A percentile compares a stretch with the other conserved stretches of the same genome.
Conservation (phyloP, 2,888 invertebrate genomes). For the Andrena flavipes region DNA sequence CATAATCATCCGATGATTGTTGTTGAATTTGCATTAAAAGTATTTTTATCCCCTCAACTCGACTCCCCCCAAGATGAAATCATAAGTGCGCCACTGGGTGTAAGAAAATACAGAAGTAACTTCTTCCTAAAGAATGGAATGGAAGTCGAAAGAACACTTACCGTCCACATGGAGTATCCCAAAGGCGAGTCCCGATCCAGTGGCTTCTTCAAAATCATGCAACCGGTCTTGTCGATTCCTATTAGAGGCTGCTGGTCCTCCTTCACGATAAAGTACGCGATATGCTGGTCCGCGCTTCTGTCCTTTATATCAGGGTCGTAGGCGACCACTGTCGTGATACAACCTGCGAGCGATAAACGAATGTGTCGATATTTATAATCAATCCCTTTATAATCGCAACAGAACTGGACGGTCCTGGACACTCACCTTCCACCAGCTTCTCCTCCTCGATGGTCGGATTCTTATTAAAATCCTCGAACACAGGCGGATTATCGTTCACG, state of each 20-base stretch:
- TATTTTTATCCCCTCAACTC: too few species aligned
- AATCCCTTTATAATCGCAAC: background rate
- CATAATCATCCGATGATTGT: too few species aligned
- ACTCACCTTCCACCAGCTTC: conserved; percentile 86
- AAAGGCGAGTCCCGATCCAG: conserved; percentile 95
- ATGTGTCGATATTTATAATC: background rate
- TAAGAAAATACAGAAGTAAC: too few species aligned
- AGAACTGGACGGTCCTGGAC: too few species aligned
- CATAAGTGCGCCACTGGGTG: too few species aligned
- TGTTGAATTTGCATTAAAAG: too few species aligned
- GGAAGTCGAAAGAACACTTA: conserved; percentile 51
- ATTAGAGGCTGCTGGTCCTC: conserved; percentile 90
- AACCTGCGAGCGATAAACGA: conserved; percentile 65
- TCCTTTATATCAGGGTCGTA: conserved; percentile 95
- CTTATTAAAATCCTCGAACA: conserved; percentile 90
- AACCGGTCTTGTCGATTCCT: conserved; percentile 91
- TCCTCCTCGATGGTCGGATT: conserved; percentile 92
- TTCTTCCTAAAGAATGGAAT: too few species aligned
- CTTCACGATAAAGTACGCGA: conserved; percentile 91
- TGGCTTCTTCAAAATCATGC: conserved; percentile 90
- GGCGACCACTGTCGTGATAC: conserved; percentile 87
- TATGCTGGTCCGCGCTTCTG: conserved; percentile 90
- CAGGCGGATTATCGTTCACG: conserved; percentile 96
- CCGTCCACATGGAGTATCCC: conserved; percentile 92
- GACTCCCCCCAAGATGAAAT: too few species aligned